phyloP scores from a whole-genome alignment of 2,888 invertebrate genomes.

The Gonocerus acuteangulatus region DNA sequence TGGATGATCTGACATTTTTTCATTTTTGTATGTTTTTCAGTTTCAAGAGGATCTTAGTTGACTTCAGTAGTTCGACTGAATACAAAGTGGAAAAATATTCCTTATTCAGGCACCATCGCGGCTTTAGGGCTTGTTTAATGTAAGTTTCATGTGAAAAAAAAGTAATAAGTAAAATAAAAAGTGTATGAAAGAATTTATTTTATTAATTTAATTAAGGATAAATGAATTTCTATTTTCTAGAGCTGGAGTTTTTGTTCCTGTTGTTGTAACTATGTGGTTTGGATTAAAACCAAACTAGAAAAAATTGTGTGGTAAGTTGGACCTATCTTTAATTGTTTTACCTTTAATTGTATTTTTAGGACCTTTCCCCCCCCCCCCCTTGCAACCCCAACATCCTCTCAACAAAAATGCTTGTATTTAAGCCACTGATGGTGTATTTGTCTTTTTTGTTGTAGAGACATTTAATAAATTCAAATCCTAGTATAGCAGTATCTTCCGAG shows the following conservation, averaged over 20 bases:
- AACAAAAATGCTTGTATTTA: too few relatives aligned
- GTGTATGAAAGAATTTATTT: neutral
- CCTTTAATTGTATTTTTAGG: too few relatives aligned
- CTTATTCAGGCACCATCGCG: constrained; percentile 24
- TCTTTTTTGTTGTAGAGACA: too few relatives aligned
- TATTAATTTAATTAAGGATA: neutral
- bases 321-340: too few relatives aligned
- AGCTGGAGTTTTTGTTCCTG: constrained; percentile 22
- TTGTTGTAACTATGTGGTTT: neutral
- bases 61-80: constrained; percentile 42
- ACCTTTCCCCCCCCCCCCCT: too few relatives aligned
- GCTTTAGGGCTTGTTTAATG: constrained; percentile 24
- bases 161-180: neutral
- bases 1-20: too few relatives aligned
- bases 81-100: constrained; percentile 38
- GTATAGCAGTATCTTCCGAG: too few relatives aligned
- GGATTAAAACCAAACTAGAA: neutral
- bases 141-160: constrained; percentile 19
- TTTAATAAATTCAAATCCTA: too few relatives aligned
- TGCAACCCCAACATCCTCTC: too few relatives aligned
- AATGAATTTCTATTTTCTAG: constrained; percentile 17
- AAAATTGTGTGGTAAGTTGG: too few relatives aligned
- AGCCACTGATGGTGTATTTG: too few relatives aligned
- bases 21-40: constrained; percentile 40
- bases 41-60: constrained; percentile 40